phyloP scores from a whole-genome alignment of 2,888 invertebrate species.

The Exocentrus adspersus region DNA sequence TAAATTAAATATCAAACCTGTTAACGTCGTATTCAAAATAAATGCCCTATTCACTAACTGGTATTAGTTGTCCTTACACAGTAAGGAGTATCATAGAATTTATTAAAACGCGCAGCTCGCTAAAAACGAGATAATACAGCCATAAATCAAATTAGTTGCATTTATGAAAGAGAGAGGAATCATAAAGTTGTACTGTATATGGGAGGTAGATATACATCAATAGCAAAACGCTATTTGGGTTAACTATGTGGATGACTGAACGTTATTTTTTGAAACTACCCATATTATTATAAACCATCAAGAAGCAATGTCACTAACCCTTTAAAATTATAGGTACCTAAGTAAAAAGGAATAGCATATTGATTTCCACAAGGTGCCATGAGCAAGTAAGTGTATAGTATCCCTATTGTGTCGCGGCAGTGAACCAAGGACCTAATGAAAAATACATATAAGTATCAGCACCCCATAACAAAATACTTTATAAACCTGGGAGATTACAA shows the following conservation, averaged over 20 bases:
- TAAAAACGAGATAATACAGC: slow-evolving; percentile 24
- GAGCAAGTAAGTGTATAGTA: no score
- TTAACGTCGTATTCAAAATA: slow-evolving; percentile 1
- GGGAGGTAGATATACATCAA: slow-evolving; percentile 21
- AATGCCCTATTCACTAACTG: slow-evolving; percentile 13
- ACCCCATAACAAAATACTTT: no score
- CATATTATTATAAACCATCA: no score
- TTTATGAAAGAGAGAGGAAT: slow-evolving; percentile 26
- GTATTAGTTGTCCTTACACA: slow-evolving; percentile 13
- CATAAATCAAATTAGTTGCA: slow-evolving; percentile 25
- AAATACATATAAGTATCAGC: no score
- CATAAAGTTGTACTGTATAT: slow-evolving; percentile 25
- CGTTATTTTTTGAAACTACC: slow-evolving; percentile 12
- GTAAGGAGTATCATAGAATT: slow-evolving; percentile 21
- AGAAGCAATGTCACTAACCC: no score
- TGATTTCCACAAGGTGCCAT: no score
- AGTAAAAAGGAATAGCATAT: no score
- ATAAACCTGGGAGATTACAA: no score
- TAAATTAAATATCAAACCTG: neutral
- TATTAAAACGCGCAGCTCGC: slow-evolving; percentile 5
- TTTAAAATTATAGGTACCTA: no score
- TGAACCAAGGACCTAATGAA: no score
- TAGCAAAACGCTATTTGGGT: slow-evolving; percentile 20
- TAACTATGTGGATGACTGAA: slow-evolving; percentile 15
- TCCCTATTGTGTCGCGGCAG: no score